Percentiles rank a stretch among this genome's conserved stretches.
Evolutionary conservation across 1,140 invertebrate species (phyloP).

Genomic region (Pollicipes pollicipes): DNA sequence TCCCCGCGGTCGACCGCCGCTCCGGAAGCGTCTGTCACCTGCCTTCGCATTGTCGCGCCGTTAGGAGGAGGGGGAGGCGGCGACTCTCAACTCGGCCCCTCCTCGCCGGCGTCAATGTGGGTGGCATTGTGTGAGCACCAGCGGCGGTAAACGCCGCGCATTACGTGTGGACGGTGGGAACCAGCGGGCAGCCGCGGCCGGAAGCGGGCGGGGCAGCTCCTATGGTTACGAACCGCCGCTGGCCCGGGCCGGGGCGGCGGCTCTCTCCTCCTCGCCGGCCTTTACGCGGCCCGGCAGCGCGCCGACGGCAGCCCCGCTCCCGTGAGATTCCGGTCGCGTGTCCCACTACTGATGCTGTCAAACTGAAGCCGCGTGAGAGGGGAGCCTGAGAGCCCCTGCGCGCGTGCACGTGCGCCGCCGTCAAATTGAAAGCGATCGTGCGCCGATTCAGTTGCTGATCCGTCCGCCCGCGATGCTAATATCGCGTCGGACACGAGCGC

Average conservation of each 20-base stretch:
- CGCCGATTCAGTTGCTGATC: not conserved
- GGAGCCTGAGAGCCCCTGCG: not conserved
- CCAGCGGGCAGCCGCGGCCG: too few species aligned
- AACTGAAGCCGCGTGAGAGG: not conserved
- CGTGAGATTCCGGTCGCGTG: not conserved
- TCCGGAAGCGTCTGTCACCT: not conserved
- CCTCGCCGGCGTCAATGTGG: too few species aligned
- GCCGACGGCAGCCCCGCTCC: too few species aligned
- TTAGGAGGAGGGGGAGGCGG: too few species aligned
- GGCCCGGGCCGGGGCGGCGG: too few species aligned
- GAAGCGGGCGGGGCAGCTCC: not conserved
- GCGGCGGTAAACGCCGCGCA: not conserved
- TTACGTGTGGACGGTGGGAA: not conserved
- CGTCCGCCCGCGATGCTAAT: not conserved
- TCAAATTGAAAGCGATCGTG: not conserved
- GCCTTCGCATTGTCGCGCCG: not conserved
- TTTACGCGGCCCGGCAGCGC: too few species aligned
- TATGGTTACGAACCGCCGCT: not conserved
- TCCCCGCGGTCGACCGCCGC: too few species aligned
- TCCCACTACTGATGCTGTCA: not conserved
- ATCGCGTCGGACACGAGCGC: not conserved
- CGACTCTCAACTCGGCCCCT: not conserved
- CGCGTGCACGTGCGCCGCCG: not conserved
- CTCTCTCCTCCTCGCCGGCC: too few species aligned
- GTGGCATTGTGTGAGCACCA: not conserved